Evolutionary conservation across 2,797 vertebrate genomes (phyloP), one percentile per base, ranked within the genome.

Genomic region (Crypturellus tataupa): DNA sequence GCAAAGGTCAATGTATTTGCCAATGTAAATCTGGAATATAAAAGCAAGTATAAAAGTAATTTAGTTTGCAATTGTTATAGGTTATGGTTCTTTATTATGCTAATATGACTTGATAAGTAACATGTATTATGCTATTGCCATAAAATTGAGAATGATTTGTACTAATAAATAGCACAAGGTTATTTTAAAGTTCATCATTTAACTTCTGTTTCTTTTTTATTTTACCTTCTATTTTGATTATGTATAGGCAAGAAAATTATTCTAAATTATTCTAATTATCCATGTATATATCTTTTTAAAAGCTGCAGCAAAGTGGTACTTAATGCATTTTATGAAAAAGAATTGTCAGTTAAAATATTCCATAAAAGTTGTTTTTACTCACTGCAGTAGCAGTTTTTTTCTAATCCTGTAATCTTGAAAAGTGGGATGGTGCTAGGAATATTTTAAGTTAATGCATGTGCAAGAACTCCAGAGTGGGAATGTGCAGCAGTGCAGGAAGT

Each of bases 31-130:
- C 72, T 97, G 95, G 94, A 97, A 96, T 96, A 80, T 96, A 97
- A 97, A 95, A 73, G 71, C 90, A 97, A n/a, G n/a, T n/a, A n/a
- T n/a, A n/a, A n/a, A n/a, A n/a, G 67, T 96, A 93, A 97, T 96
- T 97, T 97, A 94, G 94, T 95, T 97, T 96, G 72, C 20, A 62
- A 73, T 82, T 93, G 94, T 87, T 96, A 93, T 93, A 94, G 91
- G 73, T 96, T 97, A 83, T 91, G 80, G 69, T 80, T 92, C 87
- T 96, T 97, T 98, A 96, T 98, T 97, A 98, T 97, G 96, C 82
- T 97, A 97, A 97, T 98, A 90, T 92, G 94, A 63, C 81, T 65
- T 77, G 93, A 94, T 96, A 97, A 97, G 79, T 96, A 93, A 92
- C 90, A 94, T 86, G 82, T 93, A 97, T 96, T 96, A 80, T 93